Evolutionary conservation across 2,113 vertebrate species (phyloP).

Genomic region (Lycocorax pyrrhopterus): DNA sequence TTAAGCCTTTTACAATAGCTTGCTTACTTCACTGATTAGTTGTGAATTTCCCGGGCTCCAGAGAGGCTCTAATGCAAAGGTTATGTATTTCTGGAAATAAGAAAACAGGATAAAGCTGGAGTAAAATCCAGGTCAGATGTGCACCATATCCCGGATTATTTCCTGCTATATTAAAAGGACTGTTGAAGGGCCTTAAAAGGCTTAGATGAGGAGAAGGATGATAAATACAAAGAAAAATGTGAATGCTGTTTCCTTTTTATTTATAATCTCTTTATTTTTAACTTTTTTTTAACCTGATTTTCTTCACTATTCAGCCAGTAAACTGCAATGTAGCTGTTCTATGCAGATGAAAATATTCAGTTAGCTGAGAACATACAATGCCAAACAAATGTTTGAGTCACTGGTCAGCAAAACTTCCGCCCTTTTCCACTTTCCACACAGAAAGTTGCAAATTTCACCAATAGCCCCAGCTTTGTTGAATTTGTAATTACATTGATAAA

Average conservation of each 20-base stretch:
- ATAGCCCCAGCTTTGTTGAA: neutral
- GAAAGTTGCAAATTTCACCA: neutral
- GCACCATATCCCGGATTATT: neutral
- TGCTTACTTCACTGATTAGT: neutral
- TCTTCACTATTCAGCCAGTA: neutral
- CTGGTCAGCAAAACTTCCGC: neutral
- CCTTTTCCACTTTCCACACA: neutral
- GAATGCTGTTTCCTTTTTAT: neutral
- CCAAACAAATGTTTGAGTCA: neutral
- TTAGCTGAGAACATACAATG: neutral
- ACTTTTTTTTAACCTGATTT: neutral
- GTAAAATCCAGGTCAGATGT: neutral
- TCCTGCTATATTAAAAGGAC: neutral
- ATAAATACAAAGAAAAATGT: neutral
- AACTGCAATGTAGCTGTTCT: neutral
- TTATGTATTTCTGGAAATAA: neutral
- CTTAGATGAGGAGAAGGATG: neutral
- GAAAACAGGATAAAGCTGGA: neutral
- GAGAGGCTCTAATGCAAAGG: neutral
- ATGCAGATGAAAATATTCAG: neutral
- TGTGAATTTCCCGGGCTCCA: neutral
- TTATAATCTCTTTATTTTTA: neutral
- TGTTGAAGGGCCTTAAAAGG: neutral
- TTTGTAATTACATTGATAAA: neutral
- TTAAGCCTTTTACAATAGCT: slow-evolving; percentile 19